Evolutionary conservation across 1,140 invertebrate genomes (phyloP).

Genomic region (Holcopasites calliopsidis): DNA sequence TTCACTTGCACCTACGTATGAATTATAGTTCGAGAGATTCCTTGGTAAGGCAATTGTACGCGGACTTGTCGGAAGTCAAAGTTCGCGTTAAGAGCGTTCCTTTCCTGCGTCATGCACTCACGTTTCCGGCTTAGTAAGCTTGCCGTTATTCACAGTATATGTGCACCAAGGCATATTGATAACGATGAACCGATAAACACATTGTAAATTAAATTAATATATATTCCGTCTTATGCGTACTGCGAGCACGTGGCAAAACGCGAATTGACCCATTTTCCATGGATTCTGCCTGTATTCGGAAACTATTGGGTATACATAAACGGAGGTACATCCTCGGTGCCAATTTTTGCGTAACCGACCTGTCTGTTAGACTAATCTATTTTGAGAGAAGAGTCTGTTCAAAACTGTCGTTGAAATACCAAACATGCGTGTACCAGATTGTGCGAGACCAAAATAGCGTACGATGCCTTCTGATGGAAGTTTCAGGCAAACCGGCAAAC

Average conservation of each 20-base stretch:
- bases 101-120: not conserved
- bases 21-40: too few species aligned
- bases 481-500: not conserved
- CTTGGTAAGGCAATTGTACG: too few species aligned
- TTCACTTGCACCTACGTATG: too few species aligned
- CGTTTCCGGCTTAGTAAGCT: not conserved
- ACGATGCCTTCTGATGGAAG: too few species aligned
- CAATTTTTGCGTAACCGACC: constrained; percentile 42
- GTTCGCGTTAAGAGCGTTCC: constrained; percentile 2
- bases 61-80: too few species aligned
- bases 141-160: not conserved
- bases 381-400: constrained; percentile 2
- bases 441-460: not conserved
- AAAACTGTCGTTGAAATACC: constrained; percentile 7
- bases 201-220: constrained; percentile 30
- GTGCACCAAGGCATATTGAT: not conserved
- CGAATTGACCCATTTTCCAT: not conserved
- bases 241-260: not conserved
- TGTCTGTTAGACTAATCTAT: constrained; percentile 22
- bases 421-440: not conserved
- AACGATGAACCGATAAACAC: constrained; percentile 3
- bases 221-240: not conserved
- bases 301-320: constrained; percentile 1
- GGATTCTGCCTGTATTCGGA: not conserved
- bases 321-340: not conserved